A percentile compares a stretch with the other conserved stretches of the same genome.
Evolutionary conservation across 2,888 invertebrate species (phyloP).

Genomic region (Fragum whitleyi): DNA sequence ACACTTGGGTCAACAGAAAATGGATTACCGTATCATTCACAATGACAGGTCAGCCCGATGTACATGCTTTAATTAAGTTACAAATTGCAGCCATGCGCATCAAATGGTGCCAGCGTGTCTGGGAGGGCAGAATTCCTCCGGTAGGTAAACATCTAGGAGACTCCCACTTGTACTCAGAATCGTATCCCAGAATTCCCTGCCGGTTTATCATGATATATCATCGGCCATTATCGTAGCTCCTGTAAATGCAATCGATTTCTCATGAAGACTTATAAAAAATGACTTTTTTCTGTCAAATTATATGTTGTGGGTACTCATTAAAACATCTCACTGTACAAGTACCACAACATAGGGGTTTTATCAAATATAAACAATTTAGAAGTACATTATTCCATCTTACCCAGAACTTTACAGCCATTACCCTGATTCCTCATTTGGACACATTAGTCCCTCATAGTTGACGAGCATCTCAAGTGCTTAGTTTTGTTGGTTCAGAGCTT

Average conservation of each 20-base stretch:
- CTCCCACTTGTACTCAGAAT: slow-evolving; percentile 15
- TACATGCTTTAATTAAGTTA: slow-evolving; percentile 44
- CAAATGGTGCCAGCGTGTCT: slow-evolving; percentile 50
- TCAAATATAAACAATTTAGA: too few species aligned
- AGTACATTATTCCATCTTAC: too few species aligned
- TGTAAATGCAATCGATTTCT: too few species aligned
- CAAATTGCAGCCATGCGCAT: slow-evolving; percentile 39
- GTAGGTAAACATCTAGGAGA: slow-evolving; percentile 18
- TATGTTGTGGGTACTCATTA: too few species aligned
- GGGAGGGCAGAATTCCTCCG: slow-evolving; percentile 13
- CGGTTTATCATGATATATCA: slow-evolving; percentile 28
- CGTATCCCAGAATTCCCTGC: slow-evolving; percentile 22
- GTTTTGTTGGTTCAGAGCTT: slow-evolving; percentile 6
- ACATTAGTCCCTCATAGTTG: slow-evolving; percentile 17
- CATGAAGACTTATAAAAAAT: too few species aligned
- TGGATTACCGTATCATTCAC: slow-evolving; percentile 43
- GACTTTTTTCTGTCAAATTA: too few species aligned
- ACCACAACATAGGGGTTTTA: too few species aligned
- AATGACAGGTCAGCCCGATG: slow-evolving; percentile 36
- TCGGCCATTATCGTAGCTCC: not conserved
- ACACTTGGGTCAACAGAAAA: slow-evolving; percentile 26
- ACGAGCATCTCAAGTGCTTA: slow-evolving; percentile 15
- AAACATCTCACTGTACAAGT: too few species aligned
- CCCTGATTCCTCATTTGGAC: slow-evolving; percentile 10
- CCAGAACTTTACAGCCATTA: not conserved